Evolutionary conservation across 2,888 invertebrate genomes (phyloP), one percentile per base, ranked within the genome.

Genomic region (Argyresthia albistria): DNA sequence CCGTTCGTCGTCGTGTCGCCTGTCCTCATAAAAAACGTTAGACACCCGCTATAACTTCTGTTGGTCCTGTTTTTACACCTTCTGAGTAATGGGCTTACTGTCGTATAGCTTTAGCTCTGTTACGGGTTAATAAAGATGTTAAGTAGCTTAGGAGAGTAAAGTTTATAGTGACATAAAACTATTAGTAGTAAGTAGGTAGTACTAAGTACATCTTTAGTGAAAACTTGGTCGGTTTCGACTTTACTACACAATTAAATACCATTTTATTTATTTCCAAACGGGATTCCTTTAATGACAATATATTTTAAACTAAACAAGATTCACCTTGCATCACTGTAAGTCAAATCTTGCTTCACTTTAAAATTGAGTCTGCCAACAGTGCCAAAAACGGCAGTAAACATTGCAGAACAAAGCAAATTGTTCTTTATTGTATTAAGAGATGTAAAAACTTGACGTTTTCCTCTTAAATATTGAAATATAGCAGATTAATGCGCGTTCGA

Each of bases 401-500:
- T 35, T 14, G 12, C 8, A 25, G 47, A 47, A 47, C 47, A 47
- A 47, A 47, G 47, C 47, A 47, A 47, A 47, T 35, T 47, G 47
- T 47, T 35, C 47, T 35, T 35, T 47, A 47, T 47, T 35, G n/a
- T 47, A 47, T 35, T 47, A 47, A 35, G 11, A 16, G n/a, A 16
- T 35, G 35, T 45, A 51, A 76, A 73, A 67, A 60, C 62, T 64
- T 60, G 68, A 71, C 72, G 70, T 81, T 80, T 80, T 25, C 82
- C 81, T 75, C 79, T 82, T 69, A 70, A 67, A 70, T 75, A 76
- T 80, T 83, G 80, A 82, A 81, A 76, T 80, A 80, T 80, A 75
- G 77, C 75, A 76, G 75, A 86, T 83, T 84, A 84, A 87, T 86
- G 84, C 60, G 74, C 72, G 74, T 87, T 87, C 86, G 83, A 80